Conservation (phyloP, 2,797 vertebrate species). For the Spea hammondii region DNA sequence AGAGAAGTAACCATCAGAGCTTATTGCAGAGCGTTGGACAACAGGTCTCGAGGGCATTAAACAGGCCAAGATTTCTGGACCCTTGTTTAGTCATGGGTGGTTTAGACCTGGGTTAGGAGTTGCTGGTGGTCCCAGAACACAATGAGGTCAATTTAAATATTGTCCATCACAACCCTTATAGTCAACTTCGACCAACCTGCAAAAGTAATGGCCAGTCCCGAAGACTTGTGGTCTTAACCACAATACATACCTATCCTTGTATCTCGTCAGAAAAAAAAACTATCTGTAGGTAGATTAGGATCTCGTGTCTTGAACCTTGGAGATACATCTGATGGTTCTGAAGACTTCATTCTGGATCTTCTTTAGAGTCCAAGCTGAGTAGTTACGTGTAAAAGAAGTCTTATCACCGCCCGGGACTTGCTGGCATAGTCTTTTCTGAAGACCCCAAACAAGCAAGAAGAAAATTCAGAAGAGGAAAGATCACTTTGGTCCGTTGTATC, state of each 20-base stretch:
- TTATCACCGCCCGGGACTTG: neutral
- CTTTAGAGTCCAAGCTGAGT: neutral
- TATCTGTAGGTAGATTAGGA: neutral
- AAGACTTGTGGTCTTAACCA: no score
- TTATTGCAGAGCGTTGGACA: no score
- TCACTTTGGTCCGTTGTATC: neutral
- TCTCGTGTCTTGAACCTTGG: neutral
- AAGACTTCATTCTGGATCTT: neutral
- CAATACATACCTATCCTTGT: neutral
- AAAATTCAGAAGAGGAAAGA: neutral
- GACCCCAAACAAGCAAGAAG: neutral
- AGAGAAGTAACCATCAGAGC: neutral
- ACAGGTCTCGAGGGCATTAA: no score
- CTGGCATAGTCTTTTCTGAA: neutral
- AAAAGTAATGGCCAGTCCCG: no score
- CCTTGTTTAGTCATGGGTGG: no score
- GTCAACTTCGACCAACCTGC: no score
- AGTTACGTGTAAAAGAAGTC: neutral
- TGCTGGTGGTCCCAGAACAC: no score
- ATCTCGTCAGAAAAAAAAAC: neutral
- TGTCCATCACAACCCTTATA: no score
- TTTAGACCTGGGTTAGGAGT: no score
- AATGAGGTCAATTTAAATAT: no score
- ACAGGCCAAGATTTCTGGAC: no score
- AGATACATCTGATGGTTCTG: neutral